Evolutionary conservation across 2,888 invertebrate species (phyloP).

Genomic region (Aphodius sticticus): DNA sequence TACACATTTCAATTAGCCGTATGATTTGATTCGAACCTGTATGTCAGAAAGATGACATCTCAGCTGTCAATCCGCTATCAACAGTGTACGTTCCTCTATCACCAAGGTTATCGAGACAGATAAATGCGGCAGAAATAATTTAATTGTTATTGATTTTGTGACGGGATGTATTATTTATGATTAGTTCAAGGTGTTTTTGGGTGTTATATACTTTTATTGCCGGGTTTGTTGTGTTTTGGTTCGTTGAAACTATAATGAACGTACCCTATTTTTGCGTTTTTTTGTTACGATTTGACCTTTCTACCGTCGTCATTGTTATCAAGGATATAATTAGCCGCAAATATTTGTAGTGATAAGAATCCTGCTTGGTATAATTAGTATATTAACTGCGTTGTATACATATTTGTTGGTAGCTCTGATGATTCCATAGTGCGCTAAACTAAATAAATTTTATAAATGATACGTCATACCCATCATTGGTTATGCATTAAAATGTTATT

Average conservation of each 20-base stretch:
- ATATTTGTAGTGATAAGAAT: not conserved
- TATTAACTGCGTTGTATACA: not conserved
- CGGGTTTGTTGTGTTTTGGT: not conserved
- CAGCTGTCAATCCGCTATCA: not conserved
- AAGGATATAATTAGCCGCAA: not conserved
- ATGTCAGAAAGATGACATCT: not conserved
- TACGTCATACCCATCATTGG: no score
- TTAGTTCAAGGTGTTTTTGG: not conserved
- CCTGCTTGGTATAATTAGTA: not conserved
- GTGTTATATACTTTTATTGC: not conserved
- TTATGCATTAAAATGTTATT: no score
- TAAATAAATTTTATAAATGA: not conserved
- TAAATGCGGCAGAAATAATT: not conserved
- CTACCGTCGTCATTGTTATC: not conserved
- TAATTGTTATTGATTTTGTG: not conserved
- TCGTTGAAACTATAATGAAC: not conserved
- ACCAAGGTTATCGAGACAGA: not conserved
- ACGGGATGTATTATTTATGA: not conserved
- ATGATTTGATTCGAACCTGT: conserved; percentile 14
- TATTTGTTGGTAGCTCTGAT: not conserved
- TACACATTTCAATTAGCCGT: conserved; percentile 33
- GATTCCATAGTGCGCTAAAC: not conserved
- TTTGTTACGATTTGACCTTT: not conserved
- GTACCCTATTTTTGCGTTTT: not conserved
- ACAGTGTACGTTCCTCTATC: not conserved